Evolutionary conservation across 92 coral and sea anemone genomes (phyloP).

Genomic region (Parazoanthus swiftii): DNA sequence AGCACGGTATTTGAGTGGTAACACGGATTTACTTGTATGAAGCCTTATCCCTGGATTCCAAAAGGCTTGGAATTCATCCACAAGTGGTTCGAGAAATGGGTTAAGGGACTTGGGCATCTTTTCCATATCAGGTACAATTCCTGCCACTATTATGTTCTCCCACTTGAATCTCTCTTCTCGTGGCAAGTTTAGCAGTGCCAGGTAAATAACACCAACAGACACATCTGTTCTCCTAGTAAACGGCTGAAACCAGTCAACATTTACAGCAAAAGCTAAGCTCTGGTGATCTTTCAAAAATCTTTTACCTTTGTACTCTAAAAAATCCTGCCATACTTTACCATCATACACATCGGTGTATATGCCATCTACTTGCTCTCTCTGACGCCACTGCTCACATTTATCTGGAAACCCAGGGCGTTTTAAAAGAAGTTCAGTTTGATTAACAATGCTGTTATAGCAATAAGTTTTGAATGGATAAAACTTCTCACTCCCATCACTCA

Average conservation of each 20-base stretch:
- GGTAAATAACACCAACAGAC: conserved; percentile 38
- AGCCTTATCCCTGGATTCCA: conserved; percentile 44
- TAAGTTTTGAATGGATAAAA: not conserved
- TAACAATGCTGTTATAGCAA: not conserved
- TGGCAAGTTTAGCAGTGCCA: conserved; percentile 23
- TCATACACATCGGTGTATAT: conserved; percentile 1
- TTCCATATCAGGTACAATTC: conserved; percentile 28
- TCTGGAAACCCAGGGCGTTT: conserved; percentile 33
- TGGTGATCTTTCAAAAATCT: not conserved
- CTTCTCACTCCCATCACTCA: too few species aligned
- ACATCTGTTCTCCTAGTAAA: conserved; percentile 4
- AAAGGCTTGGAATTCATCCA: conserved; percentile 15
- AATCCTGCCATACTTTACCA: conserved; percentile 29
- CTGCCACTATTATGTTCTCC: conserved; percentile 39
- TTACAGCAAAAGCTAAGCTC: conserved; percentile 25
- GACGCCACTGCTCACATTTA: conserved; percentile 22
- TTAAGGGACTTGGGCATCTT: conserved; percentile 22
- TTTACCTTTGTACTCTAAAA: conserved; percentile 15
- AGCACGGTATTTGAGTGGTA: conserved; percentile 18
- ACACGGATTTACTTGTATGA: not conserved
- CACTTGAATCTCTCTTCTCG: conserved; percentile 41
- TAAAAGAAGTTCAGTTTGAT: conserved; percentile 27
- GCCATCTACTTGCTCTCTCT: not conserved
- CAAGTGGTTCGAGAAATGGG: conserved; percentile 24
- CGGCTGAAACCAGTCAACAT: conserved; percentile 43